Percentiles rank a stretch among this genome's conserved stretches.
phyloP scores from a whole-genome alignment of 2,888 invertebrate species.

The Cerceris ruficornis region DNA sequence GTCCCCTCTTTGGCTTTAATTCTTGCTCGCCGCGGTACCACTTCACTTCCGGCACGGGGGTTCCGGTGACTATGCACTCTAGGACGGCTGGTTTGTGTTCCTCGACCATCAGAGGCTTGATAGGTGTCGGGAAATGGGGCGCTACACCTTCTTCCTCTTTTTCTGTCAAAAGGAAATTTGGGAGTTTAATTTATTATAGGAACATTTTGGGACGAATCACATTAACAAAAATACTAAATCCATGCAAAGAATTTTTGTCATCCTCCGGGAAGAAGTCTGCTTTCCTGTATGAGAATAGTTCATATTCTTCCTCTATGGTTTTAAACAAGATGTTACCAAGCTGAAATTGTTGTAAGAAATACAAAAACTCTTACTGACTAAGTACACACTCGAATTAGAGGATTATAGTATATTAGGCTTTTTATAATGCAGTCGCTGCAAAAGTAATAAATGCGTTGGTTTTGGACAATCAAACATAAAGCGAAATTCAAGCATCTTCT shows the following conservation, averaged over 20 bases:
- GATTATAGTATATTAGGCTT: not conserved
- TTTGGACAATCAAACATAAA: not conserved
- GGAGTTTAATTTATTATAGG: not conserved
- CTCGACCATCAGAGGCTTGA: conserved; percentile 86
- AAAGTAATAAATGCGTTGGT: too few species aligned
- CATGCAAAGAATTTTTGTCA: too few species aligned
- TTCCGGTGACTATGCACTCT: conserved; percentile 87
- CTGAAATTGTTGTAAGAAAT: too few species aligned
- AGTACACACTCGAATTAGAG: too few species aligned
- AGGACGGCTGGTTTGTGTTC: conserved; percentile 85
- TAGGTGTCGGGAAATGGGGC: conserved; percentile 86
- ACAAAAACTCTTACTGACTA: too few species aligned
- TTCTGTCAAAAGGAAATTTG: conserved; percentile 78
- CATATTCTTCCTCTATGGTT: too few species aligned
- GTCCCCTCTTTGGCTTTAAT: conserved; percentile 84
- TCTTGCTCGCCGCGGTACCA: conserved; percentile 87
- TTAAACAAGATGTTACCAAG: too few species aligned
- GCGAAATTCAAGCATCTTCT: not conserved
- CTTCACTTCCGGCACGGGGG: conserved; percentile 87
- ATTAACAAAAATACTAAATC: too few species aligned
- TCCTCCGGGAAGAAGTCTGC: too few species aligned
- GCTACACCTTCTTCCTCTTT: conserved; percentile 88
- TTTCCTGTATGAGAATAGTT: too few species aligned
- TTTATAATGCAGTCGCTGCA: not conserved
- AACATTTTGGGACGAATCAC: too few species aligned